phyloP scores from a whole-genome alignment of 2,888 invertebrate species.

The Falcaria lacertinaria region DNA sequence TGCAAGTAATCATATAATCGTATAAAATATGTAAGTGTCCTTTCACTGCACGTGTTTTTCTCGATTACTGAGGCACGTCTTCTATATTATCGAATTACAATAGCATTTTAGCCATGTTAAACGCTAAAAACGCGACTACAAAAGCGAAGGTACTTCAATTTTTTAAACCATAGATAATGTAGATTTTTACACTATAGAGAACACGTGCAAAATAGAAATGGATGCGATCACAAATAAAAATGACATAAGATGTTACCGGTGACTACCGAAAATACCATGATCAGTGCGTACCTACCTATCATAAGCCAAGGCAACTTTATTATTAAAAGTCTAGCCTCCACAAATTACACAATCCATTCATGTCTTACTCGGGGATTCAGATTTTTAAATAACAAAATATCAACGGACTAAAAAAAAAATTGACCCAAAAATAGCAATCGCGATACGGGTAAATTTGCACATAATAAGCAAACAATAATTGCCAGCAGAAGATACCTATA shows the following conservation, averaged over 20 bases:
- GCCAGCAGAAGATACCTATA: too few relatives aligned
- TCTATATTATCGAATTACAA: constrained; percentile 58
- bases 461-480: too few relatives aligned
- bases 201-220: constrained; percentile 59
- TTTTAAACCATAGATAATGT: constrained; percentile 57
- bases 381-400: too few relatives aligned
- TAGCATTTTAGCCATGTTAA: constrained; percentile 71
- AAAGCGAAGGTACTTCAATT: constrained; percentile 72
- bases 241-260: neutral
- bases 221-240: constrained; percentile 34
- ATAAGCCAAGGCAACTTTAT: too few relatives aligned
- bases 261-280: neutral
- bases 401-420: too few relatives aligned
- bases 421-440: too few relatives aligned
- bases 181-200: constrained; percentile 43
- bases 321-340: too few relatives aligned
- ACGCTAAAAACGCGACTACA: constrained; percentile 73
- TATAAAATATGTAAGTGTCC: constrained; percentile 70
- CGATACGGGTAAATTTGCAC: too few relatives aligned
- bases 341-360: too few relatives aligned
- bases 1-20: constrained; percentile 76
- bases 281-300: too few relatives aligned
- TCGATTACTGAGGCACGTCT: constrained; percentile 66
- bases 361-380: too few relatives aligned
- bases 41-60: constrained; percentile 63